Evolutionary conservation across 2,888 invertebrate genomes (phyloP), one percentile per base, ranked within the genome.

Genomic region (Nebria brevicollis): DNA sequence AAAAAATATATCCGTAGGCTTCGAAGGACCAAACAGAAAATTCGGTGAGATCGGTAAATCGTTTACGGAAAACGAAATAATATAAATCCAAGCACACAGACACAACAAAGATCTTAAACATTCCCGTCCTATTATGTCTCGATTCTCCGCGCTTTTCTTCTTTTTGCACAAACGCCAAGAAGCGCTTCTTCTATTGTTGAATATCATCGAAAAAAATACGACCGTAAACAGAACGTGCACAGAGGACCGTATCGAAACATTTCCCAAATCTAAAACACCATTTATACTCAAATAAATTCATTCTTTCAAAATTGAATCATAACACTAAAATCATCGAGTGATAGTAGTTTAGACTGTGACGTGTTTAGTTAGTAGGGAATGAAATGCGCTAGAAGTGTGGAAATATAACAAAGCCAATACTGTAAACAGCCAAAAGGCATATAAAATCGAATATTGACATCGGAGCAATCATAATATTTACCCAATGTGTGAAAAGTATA

Each of bases 401-500:
- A 54, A 54, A 54, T 6, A 13, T 54, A 54, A 13, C 13, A 13
- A 13, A 54, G 20, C 70, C 70, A 26, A 26, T 70, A 15, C 26
- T 70, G 70, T 70, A 0, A 15, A 70, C 25, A 70, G 70, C 70
- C 34, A 70, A 70, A 70, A 70, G 70, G 20, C 70, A 70, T 25
- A 87, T 86, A 86, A 87, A 87, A 87, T 87, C 87, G 87, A 87
- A 87, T 87, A 87, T 87, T 84, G 86, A 86, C 86, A 25, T 70
- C 70, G 70, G 87, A 87, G 88, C 86, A 88, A 88, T 88, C 87
- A 87, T 86, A 88, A 88, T 87, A 88, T 88, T 88, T 88, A 87
- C 86, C 83, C 86, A 86, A 87, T 86, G 87, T 87, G 87, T 84
- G 86, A 87, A 87, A 86, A 78, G 78, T 72, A 66, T 73, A 78